Percentiles rank a stretch among this genome's conserved stretches.
Evolutionary conservation across 2,888 invertebrate species (phyloP).

Genomic region (Platycheirus albimanus): DNA sequence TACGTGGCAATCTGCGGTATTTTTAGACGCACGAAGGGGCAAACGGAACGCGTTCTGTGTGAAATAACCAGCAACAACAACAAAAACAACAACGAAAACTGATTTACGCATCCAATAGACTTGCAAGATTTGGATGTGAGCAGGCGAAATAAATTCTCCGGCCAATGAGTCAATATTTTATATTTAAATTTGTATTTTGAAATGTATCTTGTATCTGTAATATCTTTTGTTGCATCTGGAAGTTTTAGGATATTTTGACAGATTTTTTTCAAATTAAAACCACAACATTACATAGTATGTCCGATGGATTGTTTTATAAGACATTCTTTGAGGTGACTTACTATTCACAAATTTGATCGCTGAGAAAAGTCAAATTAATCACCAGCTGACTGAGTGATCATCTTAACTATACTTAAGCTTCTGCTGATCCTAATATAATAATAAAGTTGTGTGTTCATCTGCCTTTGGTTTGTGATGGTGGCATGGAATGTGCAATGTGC

Average conservation of each 20-base stretch:
- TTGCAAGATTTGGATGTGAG: constrained; percentile 36
- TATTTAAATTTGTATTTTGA: constrained; percentile 60
- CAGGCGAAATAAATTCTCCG: constrained; percentile 67
- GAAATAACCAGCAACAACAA: constrained; percentile 46
- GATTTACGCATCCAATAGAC: constrained; percentile 67
- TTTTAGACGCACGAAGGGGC: constrained; percentile 64
- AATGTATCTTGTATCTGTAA: constrained; percentile 29
- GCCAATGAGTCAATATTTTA: constrained; percentile 74
- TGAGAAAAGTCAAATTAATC: constrained; percentile 57
- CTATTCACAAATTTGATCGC: not conserved
- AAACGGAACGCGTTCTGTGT: constrained; percentile 27
- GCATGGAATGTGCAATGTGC: constrained; percentile 47
- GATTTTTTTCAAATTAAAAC: constrained; percentile 63
- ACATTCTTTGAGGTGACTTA: not conserved
- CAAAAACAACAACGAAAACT: constrained; percentile 27
- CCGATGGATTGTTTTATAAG: not conserved
- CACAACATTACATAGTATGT: constrained; percentile 8
- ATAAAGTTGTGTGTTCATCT: constrained; percentile 69
- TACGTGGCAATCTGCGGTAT: constrained; percentile 67
- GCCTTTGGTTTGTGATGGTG: constrained; percentile 54
- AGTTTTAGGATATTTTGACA: constrained; percentile 43
- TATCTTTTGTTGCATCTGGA: constrained; percentile 13
- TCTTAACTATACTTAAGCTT: constrained; percentile 60
- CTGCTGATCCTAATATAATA: constrained; percentile 69
- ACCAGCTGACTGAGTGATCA: constrained; percentile 53